Evolutionary conservation across 2,797 vertebrate genomes (phyloP).

Genomic region (Hyperoplus immaculatus): DNA sequence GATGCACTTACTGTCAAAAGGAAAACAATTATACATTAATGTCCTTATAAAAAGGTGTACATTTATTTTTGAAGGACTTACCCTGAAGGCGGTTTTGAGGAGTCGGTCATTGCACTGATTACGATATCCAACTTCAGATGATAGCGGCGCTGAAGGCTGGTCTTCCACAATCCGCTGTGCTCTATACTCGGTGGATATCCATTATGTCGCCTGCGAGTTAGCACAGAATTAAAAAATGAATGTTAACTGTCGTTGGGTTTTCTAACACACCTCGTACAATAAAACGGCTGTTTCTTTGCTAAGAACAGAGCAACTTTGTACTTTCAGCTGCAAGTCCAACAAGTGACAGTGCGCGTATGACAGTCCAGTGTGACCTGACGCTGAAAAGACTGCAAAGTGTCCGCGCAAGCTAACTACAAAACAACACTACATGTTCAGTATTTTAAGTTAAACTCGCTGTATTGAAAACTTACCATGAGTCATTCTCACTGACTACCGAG

Average conservation of each 20-base stretch:
- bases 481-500: slow-evolving; percentile 8
- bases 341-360: slow-evolving; percentile 64
- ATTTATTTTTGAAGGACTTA: slow-evolving; percentile 54
- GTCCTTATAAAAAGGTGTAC: accelerated
- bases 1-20: too few species aligned
- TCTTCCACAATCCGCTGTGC: slow-evolving; percentile 42
- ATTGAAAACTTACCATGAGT: not conserved
- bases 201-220: slow-evolving; percentile 61
- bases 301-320: not conserved
- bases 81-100: slow-evolving; percentile 79
- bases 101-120: slow-evolving; percentile 70
- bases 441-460: slow-evolving; percentile 11
- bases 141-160: slow-evolving; percentile 12
- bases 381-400: slow-evolving; percentile 28
- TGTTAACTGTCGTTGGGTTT: not conserved
- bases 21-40: not conserved
- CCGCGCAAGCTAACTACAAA: not conserved
- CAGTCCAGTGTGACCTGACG: slow-evolving; percentile 36
- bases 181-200: slow-evolving; percentile 49
- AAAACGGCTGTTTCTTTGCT: not conserved
- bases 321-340: slow-evolving; percentile 22
- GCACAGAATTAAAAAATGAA: not conserved
- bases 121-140: slow-evolving; percentile 45
- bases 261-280: too few species aligned
- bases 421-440: too few species aligned